A percentile compares a stretch with the other conserved stretches of the same genome.
These are phyloP conservation scores for Squalus acanthias DNA, from an alignment of 2,797 vertebrate genomes.

Conservation along the genomic window DNA sequence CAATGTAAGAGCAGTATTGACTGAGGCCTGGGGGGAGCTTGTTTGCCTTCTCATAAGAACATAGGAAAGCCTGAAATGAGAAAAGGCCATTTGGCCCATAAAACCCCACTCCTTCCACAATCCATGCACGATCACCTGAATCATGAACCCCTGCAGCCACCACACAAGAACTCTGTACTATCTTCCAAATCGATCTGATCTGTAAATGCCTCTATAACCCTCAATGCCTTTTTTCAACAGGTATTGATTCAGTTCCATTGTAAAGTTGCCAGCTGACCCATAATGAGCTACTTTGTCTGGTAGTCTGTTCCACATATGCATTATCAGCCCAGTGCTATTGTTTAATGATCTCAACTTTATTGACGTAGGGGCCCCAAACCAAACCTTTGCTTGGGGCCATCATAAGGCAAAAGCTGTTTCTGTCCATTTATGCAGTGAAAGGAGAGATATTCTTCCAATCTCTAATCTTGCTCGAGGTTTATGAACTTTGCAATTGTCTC, in stretches of 20 bases:
- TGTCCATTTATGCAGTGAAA: neutral
- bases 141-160: neutral
- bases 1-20: neutral
- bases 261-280: neutral
- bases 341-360: neutral
- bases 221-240: neutral
- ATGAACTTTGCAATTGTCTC: neutral
- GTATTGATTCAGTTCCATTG: neutral
- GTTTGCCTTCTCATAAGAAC: neutral
- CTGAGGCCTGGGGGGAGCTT: neutral
- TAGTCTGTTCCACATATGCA: neutral
- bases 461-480: neutral
- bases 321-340: neutral
- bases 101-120: neutral
- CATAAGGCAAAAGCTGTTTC: neutral
- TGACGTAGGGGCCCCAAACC: neutral
- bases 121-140: neutral
- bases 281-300: constrained; percentile 1
- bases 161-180: neutral
- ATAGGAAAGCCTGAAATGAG: neutral
- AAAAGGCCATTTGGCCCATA: neutral
- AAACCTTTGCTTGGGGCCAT: neutral
- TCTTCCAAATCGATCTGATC: too few relatives aligned
- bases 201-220: too few relatives aligned
- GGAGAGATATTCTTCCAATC: neutral